Evolutionary conservation across 2,888 invertebrate genomes (phyloP).

Genomic region (Idaea straminata): DNA sequence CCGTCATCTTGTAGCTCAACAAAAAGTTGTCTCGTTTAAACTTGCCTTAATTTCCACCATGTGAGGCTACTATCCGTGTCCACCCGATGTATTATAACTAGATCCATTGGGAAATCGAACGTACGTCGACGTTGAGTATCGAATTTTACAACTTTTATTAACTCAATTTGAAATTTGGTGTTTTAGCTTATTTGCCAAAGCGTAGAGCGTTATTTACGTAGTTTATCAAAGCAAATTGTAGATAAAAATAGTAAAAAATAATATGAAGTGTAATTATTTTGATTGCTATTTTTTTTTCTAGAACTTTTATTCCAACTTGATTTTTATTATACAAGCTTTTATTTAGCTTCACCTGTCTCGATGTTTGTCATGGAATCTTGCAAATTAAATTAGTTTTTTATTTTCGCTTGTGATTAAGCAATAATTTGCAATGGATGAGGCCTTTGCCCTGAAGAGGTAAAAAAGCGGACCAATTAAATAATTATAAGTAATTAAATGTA

Average conservation of each 20-base stretch:
- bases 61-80: not conserved
- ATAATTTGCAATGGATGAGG: no score
- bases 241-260: not conserved
- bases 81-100: conserved; percentile 1
- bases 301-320: no score
- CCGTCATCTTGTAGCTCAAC: not conserved
- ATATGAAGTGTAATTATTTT: no score
- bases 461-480: no score
- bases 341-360: no score
- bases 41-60: not conserved
- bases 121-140: not conserved
- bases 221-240: not conserved
- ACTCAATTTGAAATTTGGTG: not conserved
- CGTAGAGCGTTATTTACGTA: not conserved
- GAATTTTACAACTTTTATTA: conserved; percentile 1
- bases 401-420: no score
- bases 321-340: no score
- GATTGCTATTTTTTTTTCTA: no score
- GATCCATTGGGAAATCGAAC: not conserved
- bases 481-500: no score
- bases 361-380: no score
- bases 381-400: no score
- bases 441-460: no score
- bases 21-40: not conserved
- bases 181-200: not conserved